These are phyloP conservation scores for Styela plicata DNA, from an alignment of 23 tunicate species.

Conservation along the genomic window DNA sequence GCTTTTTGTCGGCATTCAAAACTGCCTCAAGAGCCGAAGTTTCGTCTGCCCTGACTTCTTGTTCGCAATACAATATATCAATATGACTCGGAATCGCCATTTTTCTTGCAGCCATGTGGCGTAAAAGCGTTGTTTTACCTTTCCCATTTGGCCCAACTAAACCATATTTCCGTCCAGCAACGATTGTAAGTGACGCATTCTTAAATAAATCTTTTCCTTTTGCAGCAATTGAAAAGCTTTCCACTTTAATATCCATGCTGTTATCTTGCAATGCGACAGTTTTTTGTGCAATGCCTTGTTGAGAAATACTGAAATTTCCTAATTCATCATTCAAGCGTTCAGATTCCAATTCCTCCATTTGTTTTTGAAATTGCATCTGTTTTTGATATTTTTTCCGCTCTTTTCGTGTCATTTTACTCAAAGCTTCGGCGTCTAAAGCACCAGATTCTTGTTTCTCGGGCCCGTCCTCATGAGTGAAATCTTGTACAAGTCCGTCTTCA, in stretches of 20 bases:
- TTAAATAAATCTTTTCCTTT: constrained; percentile 96
- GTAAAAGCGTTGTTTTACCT: constrained; percentile 91
- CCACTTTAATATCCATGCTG: constrained; percentile 84
- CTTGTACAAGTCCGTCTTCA: constrained; percentile 55
- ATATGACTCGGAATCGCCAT: constrained; percentile 83
- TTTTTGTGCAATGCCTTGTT: constrained; percentile 35
- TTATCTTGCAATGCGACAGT: constrained; percentile 32
- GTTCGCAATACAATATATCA: constrained; percentile 97
- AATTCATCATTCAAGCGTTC: constrained; percentile 72
- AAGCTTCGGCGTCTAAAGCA: constrained; percentile 60
- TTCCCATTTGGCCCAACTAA: constrained; percentile 99
- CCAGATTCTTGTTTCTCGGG: constrained; percentile 42
- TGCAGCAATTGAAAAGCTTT: constrained; percentile 95
- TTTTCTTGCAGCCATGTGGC: constrained; percentile 87
- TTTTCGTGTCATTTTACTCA: constrained; percentile 93
- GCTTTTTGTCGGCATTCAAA: constrained; percentile 77
- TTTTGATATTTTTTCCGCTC: constrained; percentile 83
- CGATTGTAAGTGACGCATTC: constrained; percentile 88
- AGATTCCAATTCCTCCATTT: constrained; percentile 73
- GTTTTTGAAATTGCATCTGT: constrained; percentile 57
- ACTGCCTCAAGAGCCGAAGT: constrained; percentile 94
- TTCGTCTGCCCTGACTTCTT: constrained; percentile 93
- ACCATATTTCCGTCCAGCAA: constrained; percentile 92
- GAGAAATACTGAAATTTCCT: constrained; percentile 78
- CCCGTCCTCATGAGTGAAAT: constrained; percentile 93